phyloP scores from a whole-genome alignment of 2,113 vertebrate genomes.

The Synodontis membranacea region DNA sequence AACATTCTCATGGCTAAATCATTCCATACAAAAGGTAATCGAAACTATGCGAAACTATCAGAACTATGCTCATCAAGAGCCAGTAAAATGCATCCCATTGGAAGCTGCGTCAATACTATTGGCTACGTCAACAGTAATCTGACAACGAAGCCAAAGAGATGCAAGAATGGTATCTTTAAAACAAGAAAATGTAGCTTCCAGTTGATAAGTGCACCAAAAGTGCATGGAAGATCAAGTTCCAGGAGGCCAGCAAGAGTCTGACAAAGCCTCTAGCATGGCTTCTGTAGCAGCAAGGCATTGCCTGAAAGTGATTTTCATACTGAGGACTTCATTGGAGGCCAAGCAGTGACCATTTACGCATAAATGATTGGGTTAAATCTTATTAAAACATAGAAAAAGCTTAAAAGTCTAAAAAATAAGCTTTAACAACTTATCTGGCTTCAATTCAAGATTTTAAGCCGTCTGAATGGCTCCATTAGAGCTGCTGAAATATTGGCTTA shows the following conservation, averaged over 20 bases:
- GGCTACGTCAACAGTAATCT: no score
- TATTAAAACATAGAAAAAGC: neutral
- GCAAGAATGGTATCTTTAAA: neutral
- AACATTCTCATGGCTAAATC: neutral
- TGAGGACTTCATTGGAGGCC: neutral
- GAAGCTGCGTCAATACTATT: neutral
- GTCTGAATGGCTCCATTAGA: neutral
- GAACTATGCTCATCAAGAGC: neutral
- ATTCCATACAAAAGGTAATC: neutral
- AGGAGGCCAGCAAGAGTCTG: neutral
- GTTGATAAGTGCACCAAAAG: neutral
- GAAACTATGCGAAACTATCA: neutral
- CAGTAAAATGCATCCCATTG: neutral
- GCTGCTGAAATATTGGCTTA: constrained; percentile 1
- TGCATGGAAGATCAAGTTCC: neutral
- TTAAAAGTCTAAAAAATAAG: neutral
- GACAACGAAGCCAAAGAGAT: neutral
- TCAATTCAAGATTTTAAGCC: neutral
- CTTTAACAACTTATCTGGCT: neutral
- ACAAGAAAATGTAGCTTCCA: neutral
- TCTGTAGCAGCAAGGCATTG: neutral
- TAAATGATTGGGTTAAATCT: neutral
- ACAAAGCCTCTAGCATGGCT: neutral
- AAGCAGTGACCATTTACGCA: neutral
- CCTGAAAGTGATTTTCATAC: neutral